Conservation (phyloP, 1,140 invertebrate genomes). For the Limonius californicus region DNA sequence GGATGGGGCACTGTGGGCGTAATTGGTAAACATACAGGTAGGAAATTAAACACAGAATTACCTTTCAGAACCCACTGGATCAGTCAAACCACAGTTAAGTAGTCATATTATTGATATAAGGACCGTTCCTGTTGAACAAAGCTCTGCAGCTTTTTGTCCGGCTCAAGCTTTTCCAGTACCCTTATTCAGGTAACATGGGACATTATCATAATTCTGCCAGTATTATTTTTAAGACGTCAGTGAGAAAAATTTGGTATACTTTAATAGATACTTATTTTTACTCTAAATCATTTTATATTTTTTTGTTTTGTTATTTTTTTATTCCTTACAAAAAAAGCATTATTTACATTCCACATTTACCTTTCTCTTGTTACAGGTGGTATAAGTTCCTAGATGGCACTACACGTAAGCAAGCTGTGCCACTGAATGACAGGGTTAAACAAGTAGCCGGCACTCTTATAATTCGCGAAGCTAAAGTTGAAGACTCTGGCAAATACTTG, state of each 20-base stretch:
- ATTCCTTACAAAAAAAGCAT: too few relatives aligned
- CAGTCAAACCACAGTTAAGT: slow-evolving; percentile 47
- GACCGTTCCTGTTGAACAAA: slow-evolving; percentile 37
- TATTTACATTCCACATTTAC: too few relatives aligned
- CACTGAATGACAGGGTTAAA: slow-evolving; percentile 80
- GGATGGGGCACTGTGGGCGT: neutral
- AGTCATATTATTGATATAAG: slow-evolving; percentile 50
- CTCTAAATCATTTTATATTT: too few relatives aligned
- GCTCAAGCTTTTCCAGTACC: slow-evolving; percentile 65
- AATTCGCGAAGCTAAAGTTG: slow-evolving; percentile 83
- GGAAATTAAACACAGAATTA: neutral
- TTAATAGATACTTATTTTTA: too few relatives aligned
- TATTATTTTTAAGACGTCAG: too few relatives aligned
- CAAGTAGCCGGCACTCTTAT: slow-evolving; percentile 93
- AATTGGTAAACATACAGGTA: too few relatives aligned
- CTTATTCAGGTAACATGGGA: slow-evolving; percentile 56
- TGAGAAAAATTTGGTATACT: too few relatives aligned
- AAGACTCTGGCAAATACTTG: slow-evolving; percentile 89
- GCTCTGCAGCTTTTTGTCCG: slow-evolving; percentile 53
- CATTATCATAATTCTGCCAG: too few relatives aligned
- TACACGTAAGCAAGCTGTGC: slow-evolving; percentile 76
- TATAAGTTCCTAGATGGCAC: slow-evolving; percentile 89
- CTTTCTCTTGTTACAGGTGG: slow-evolving; percentile 65
- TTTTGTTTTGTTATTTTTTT: too few relatives aligned
- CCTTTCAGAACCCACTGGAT: slow-evolving; percentile 52